Evolutionary conservation across 2,113 vertebrate genomes (phyloP).

Genomic region (Alligator mississippiensis): DNA sequence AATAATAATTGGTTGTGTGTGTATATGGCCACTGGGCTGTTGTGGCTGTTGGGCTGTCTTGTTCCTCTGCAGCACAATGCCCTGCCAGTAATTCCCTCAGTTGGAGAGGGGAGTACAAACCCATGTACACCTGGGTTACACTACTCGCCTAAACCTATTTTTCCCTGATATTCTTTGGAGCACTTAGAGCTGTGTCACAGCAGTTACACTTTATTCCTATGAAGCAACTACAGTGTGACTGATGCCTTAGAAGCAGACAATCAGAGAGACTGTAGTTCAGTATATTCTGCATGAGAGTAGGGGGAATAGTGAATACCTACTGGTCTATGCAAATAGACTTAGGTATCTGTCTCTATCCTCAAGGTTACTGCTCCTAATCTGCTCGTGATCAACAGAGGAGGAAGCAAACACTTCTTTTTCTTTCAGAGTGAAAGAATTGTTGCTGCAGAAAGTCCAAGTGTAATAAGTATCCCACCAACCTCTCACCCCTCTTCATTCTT

Average conservation of each 20-base stretch:
- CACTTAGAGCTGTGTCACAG: neutral
- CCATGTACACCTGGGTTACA: no score
- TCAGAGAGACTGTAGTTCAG: rapidly evolving
- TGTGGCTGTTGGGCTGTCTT: no score
- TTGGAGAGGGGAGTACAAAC: no score
- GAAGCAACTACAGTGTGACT: neutral
- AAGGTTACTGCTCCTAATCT: neutral
- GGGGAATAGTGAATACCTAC: rapidly evolving
- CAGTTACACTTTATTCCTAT: neutral
- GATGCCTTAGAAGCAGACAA: neutral
- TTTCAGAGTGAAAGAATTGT: no score
- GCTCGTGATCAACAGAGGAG: neutral
- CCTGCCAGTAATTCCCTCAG: no score
- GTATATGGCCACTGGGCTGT: no score
- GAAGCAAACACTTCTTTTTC: neutral
- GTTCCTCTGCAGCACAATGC: no score
- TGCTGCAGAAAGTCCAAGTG: rapidly evolving
- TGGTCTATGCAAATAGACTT: neutral
- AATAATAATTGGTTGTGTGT: no score
- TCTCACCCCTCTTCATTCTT: neutral
- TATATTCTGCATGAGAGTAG: neutral
- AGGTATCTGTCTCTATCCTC: neutral
- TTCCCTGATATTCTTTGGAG: neutral
- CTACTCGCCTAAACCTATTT: no score
- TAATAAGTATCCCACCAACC: rapidly evolving